Conservation (phyloP, 2,797 vertebrate genomes). For the Amazonetta brasiliensis region DNA sequence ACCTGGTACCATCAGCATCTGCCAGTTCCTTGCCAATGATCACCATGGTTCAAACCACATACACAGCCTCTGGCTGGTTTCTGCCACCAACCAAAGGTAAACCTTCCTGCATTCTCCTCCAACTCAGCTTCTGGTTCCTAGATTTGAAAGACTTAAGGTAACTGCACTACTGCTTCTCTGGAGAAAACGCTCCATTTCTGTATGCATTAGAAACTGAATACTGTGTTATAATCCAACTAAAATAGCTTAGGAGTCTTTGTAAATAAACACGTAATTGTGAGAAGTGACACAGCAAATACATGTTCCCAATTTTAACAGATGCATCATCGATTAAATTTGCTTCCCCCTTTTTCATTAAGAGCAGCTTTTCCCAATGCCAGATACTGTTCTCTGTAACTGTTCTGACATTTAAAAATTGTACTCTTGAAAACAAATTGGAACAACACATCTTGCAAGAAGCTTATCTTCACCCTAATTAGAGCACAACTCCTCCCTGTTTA, state of each 20-base stretch:
- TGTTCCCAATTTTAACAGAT: not conserved
- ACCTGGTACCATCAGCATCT: not conserved
- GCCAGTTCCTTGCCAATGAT: not conserved
- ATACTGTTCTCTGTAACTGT: not conserved
- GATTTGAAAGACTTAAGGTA: not conserved
- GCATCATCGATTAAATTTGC: not conserved
- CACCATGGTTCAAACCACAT: not conserved
- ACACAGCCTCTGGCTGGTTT: not conserved
- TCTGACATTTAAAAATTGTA: not conserved
- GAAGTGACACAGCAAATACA: not conserved
- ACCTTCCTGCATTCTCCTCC: fast-evolving
- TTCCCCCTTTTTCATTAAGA: not conserved
- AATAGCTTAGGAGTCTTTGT: not conserved
- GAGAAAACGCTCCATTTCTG: not conserved
- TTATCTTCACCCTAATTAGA: not conserved
- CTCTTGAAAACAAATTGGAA: not conserved
- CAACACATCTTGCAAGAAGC: not conserved
- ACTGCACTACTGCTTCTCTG: not conserved
- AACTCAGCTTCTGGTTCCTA: not conserved
- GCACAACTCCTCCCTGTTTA: not conserved
- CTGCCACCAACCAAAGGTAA: fast-evolving
- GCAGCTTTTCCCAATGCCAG: not conserved
- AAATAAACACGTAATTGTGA: not conserved
- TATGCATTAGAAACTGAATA: not conserved
- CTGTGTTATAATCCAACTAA: not conserved